Conservation (phyloP, 1,140 invertebrate genomes). For the Drosophila simulans region DNA sequence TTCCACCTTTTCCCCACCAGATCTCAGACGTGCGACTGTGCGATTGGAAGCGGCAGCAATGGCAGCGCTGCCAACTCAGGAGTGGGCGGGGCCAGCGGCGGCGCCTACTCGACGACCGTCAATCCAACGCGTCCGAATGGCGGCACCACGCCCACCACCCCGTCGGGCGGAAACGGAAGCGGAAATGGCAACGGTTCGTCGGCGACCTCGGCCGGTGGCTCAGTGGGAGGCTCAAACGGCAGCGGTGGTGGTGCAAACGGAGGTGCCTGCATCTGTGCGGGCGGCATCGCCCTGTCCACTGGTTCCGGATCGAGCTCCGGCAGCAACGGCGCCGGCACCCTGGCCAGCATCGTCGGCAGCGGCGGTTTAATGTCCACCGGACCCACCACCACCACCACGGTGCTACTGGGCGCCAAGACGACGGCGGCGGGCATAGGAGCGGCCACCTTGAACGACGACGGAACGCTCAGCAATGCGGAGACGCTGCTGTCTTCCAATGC, state of each 20-base stretch:
- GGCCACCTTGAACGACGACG: constrained; percentile 86
- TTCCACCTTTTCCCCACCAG: constrained; percentile 24
- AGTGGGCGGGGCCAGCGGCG: constrained; percentile 47
- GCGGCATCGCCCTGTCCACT: constrained; percentile 48
- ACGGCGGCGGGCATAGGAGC: constrained; percentile 57
- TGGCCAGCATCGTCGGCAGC: constrained; percentile 72
- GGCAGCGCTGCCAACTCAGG: constrained; percentile 77
- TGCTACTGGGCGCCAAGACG: constrained; percentile 77
- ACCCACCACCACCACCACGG: constrained; percentile 81
- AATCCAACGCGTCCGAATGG: constrained; percentile 83
- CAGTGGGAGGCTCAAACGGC: neutral
- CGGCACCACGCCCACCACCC: constrained; percentile 80
- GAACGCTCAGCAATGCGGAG: constrained; percentile 90
- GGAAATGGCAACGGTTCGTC: constrained; percentile 46
- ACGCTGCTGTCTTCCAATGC: constrained; percentile 95
- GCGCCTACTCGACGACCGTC: constrained; percentile 80
- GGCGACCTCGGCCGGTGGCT: constrained; percentile 5
- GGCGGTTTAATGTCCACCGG: constrained; percentile 82
- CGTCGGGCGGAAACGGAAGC: constrained; percentile 74
- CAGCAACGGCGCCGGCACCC: constrained; percentile 45
- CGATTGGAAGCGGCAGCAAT: constrained; percentile 86
- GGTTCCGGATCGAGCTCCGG: constrained; percentile 41
- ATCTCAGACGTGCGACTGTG: constrained; percentile 84
- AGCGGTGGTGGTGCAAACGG: constrained; percentile 10
- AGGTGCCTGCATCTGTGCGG: constrained; percentile 49